Evolutionary conservation across 2,113 vertebrate genomes (phyloP).

Genomic region (Carettochelys insculpta): DNA sequence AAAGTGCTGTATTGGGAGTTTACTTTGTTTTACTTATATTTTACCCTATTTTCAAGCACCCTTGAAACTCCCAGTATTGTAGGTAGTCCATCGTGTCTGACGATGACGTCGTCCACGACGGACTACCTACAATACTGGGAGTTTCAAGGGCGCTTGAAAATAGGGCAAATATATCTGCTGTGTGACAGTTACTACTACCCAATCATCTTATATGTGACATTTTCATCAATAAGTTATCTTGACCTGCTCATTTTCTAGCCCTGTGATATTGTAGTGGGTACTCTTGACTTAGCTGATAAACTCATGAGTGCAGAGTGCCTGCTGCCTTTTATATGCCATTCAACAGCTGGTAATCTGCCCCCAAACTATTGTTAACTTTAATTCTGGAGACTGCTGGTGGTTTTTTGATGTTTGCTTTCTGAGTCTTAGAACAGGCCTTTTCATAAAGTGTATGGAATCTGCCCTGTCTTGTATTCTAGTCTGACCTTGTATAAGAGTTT

Average conservation of each 20-base stretch:
- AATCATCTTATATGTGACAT: background rate
- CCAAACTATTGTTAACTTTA: background rate
- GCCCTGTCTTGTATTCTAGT: background rate
- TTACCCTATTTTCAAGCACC: no score
- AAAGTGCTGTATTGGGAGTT: background rate
- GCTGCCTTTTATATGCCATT: no score
- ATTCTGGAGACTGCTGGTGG: background rate
- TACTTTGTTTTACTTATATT: no score
- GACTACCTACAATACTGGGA: constrained; percentile 23
- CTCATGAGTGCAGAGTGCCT: background rate
- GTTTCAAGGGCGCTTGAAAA: background rate
- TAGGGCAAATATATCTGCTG: background rate
- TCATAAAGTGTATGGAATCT: background rate
- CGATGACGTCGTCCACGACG: no score
- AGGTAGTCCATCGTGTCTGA: no score
- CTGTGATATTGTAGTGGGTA: background rate
- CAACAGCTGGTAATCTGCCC: no score
- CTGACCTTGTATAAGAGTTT: background rate
- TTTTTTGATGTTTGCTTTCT: background rate
- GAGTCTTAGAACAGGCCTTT: background rate
- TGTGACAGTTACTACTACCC: background rate
- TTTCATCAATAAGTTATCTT: background rate
- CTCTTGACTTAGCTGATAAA: background rate
- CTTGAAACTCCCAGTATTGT: no score
- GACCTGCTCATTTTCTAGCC: background rate